A percentile compares a stretch with the other conserved stretches of the same genome.
Conservation (phyloP, 1,140 invertebrate species). For the Galleria mellonella region DNA sequence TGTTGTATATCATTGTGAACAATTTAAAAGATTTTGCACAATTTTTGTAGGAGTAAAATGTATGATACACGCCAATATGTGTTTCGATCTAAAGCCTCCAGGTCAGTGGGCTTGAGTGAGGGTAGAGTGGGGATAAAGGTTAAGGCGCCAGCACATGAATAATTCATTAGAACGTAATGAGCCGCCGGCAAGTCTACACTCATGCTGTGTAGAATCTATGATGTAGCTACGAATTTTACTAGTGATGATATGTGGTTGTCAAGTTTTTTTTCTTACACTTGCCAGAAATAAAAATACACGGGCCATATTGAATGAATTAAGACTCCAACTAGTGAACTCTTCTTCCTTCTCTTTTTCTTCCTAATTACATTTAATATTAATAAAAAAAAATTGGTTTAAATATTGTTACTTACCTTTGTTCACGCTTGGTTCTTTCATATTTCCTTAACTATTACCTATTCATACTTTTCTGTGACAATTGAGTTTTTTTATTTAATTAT, state of each 20-base stretch:
- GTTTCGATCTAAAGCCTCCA: conserved; percentile 10
- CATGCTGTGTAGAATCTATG: not conserved
- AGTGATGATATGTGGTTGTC: not conserved
- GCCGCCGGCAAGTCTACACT: conserved; percentile 24
- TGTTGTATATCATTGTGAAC: too few relatives aligned
- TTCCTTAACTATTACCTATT: too few relatives aligned
- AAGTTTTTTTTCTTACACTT: not conserved
- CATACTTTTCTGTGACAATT: too few relatives aligned
- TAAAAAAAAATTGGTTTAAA: too few relatives aligned
- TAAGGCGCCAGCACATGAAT: conserved; percentile 26
- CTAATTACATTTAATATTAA: not conserved
- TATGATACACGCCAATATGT: too few relatives aligned
- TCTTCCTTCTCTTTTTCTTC: not conserved
- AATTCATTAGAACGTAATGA: conserved; percentile 42
- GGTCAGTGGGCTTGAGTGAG: conserved; percentile 16
- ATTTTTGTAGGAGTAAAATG: too few relatives aligned
- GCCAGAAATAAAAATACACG: not conserved
- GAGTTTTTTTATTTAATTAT: too few relatives aligned
- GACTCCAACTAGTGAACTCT: too few relatives aligned
- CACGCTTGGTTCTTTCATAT: too few relatives aligned
- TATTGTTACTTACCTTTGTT: too few relatives aligned
- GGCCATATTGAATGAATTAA: not conserved
- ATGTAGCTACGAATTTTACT: not conserved
- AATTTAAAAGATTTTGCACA: too few relatives aligned
- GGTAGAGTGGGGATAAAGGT: conserved; percentile 1